Evolutionary conservation across 2,888 invertebrate species (phyloP), one percentile per base, ranked within the genome.

Genomic region (Dexiosoma caninum): DNA sequence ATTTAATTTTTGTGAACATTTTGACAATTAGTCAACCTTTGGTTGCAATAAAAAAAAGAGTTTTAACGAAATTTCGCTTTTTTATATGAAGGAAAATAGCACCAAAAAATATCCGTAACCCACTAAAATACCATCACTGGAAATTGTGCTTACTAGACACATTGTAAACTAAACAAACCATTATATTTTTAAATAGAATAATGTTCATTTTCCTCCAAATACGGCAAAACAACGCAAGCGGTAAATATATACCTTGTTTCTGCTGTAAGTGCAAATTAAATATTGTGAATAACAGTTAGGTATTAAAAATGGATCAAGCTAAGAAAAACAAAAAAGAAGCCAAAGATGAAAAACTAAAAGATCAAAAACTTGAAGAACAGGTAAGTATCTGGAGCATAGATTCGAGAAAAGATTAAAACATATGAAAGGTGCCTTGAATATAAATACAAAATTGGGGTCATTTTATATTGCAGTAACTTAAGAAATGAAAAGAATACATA

Each of bases 301-400:
- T 12, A 9, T 53, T n/a, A 19, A 84, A 78, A 75, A 88, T 88
- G 88, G 88, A 88, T 66, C 88, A 91, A 90, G 90, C 90, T 89
- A 89, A 91, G 42, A 85, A 88, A 80, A 86, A 81, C 19, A 87
- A 88, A 76, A 88, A 87, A 44, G 86, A 91, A 89, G 84, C 88
- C 85, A 69, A 91, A 88, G 89, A 91, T 89, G 85, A 89, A 71
- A 88, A 92, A 89, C 71, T 91, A 89, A 79, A 89, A 86, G 77
- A 87, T 82, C 78, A 91, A 87, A 84, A 92, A 90, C 82, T 87
- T 0, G 88, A 87, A 59, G 89, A 88, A 78, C 86, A 88, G 84
- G 90, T 88, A 82, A 62, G 59, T 62, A 12, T 14, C 16, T 23
- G 1, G 7, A 12, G 40, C 32, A 60, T 42, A 53, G 23, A 14